phyloP scores from a whole-genome alignment of 2,797 vertebrate species.

The Lycodopsis pacificus region DNA sequence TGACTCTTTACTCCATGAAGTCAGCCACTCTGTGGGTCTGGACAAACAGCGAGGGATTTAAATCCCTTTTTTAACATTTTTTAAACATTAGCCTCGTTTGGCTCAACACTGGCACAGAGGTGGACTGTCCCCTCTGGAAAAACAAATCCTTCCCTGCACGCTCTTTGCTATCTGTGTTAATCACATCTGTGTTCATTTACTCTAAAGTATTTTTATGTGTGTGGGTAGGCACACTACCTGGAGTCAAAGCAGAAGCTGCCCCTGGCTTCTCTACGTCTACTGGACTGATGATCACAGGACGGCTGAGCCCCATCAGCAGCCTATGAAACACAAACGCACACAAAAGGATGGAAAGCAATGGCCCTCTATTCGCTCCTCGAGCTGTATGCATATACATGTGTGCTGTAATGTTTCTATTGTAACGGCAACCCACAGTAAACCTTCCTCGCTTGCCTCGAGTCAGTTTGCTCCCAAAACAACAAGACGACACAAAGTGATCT shows the following conservation, averaged over 20 bases:
- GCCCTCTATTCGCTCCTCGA: background rate
- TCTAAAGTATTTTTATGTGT: background rate
- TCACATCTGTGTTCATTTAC: background rate
- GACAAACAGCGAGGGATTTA: background rate
- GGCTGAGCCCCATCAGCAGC: constrained; percentile 81
- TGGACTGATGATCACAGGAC: constrained; percentile 82
- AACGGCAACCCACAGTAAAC: constrained; percentile 13
- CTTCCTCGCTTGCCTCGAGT: background rate
- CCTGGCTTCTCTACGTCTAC: constrained; percentile 84
- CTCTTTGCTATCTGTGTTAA: background rate
- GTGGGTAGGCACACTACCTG: constrained; percentile 82
- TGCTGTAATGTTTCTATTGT: constrained; percentile 47
- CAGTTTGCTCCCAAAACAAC: constrained; percentile 19
- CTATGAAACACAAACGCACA: constrained; percentile 56
- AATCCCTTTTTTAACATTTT: background rate
- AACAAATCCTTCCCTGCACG: background rate
- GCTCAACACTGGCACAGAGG: background rate
- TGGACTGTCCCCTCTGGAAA: background rate
- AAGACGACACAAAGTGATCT: constrained; percentile 35
- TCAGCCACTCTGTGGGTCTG: background rate
- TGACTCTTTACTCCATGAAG: background rate
- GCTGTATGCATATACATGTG: constrained; percentile 25
- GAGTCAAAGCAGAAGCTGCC: constrained; percentile 96
- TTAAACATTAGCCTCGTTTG: background rate
- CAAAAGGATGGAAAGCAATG: background rate